These are phyloP conservation scores for Chrysolina americana DNA, from an alignment of 2,888 invertebrate genomes.

Conservation along the genomic window DNA sequence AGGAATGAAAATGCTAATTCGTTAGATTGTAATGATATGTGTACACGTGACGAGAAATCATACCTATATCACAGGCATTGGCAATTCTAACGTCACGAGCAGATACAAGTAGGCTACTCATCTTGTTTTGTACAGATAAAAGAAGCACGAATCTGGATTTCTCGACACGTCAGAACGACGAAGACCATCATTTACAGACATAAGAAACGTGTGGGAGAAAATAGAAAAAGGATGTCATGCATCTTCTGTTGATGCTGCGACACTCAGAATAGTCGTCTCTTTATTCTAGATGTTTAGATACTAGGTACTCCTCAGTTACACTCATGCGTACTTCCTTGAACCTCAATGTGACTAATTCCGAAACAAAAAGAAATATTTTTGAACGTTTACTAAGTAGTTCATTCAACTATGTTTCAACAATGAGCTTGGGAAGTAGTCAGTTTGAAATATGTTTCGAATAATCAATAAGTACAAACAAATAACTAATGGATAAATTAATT, in stretches of 20 bases:
- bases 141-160: conserved; percentile 51
- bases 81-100: conserved; percentile 22
- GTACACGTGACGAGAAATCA: conserved; percentile 16
- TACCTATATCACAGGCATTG: conserved; percentile 16
- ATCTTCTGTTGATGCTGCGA: neutral
- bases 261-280: neutral
- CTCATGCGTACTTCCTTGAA: no score
- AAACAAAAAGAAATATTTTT: no score
- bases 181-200: conserved; percentile 47
- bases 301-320: neutral
- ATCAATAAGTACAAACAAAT: no score
- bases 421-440: no score
- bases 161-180: conserved; percentile 55
- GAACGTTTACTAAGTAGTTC: no score
- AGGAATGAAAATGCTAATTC: conserved; percentile 7
- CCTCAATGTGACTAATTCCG: no score
- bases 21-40: conserved; percentile 8
- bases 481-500: no score
- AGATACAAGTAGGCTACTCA: conserved; percentile 28
- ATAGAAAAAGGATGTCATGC: neutral
- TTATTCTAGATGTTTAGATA: neutral
- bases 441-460: no score
- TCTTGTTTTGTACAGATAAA: conserved; percentile 49
- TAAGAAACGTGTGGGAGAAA: conserved; percentile 14
- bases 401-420: no score